Base-by-base conservation (phyloP, 2,797 vertebrate genomes). In the Rhincodon typus region DNA sequence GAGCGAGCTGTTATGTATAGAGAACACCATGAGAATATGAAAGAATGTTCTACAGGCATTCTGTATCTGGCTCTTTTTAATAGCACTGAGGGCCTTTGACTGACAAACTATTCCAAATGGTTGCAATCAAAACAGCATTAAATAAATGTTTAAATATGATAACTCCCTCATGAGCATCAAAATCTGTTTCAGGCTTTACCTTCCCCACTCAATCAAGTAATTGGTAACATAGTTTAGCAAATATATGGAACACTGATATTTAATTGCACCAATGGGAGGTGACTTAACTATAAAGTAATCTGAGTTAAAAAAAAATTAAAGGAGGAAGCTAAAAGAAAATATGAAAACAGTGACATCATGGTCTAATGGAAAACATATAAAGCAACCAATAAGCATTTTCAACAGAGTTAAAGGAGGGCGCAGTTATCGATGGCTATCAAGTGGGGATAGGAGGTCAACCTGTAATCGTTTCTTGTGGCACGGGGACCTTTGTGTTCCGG, bases 261-360 rank as follows among this genome's bases (percentile, higher is more conserved):
- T 94, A 94, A 94, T 94, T 94, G 93, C 25, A 94, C 69, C 67
- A 1, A 19, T 70, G 93, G 93, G 69, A 94, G n/a, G 93, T 94
- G 69, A 94, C 67, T 46, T 23, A 94, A 94, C 50, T 94, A 38
- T 27, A 72, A 46, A 74, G 93, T 50, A 50, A 72, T 46, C 17
- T 94, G 46, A 50, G 25, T 69, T 46, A 7, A 13, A 94, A 8
- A 94, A 70, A 94, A 70, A 27, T 93, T 72, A 72, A 94, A 72
- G 67, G n/a, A 72, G 15, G 10, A 42, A 57, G 69, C 19, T 21
- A 34, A 57, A 57, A 91, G 7, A 53, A 94, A 13, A 8, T 77
- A 27, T 53, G 27, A 95, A 95, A 95, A 74, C 69, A 95, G 70
- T 30, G 53, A 57, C 50, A n/a, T 95, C 94, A 95, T 95, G 42